Evolutionary conservation across 2,113 vertebrate species (phyloP), one percentile per base, ranked within the genome.

Genomic region (Amphilophus citrinellus): DNA sequence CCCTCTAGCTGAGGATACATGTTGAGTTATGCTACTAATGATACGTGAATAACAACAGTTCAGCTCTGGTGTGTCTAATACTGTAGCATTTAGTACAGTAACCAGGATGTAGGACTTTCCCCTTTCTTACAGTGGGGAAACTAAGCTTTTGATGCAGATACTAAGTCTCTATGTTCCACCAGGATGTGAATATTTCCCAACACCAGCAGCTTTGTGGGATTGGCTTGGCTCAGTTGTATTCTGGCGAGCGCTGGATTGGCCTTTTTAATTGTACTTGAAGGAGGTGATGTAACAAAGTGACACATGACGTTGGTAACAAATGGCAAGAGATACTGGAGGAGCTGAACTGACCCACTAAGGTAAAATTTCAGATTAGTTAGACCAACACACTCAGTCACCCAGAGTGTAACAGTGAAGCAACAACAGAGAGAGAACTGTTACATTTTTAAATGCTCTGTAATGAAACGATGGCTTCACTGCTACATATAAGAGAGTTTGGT

Each of bases 151-250:
- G 47, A 77, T 66, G 66, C 71, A 4, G 27, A 77, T 80, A 85
- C 84, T 78, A 76, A 60, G 65, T 79, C 77, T 76, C 53, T 85
- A 79, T 82, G 88, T 80, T 30, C 27, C 66, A 80, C 50, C 47
- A 10, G 79, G 84, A 66, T 56, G 62, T 62, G 85, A 83, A 62
- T 76, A 89, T 92, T 92, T 92, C 89, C 65, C 80, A 93, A 93
- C 83, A 88, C 76, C 59, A 61, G 63, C 80, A 79, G 84, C 90
- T 85, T 89, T 91, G 80, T 88, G 84, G 90, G 84, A 88, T 86
- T 68, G 89, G 84, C 88, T 81, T 63, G 86, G 87, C 83, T 89
- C 80, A 61, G 84, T 53, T 77, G 82, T 76, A 79, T 84, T 79
- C 83, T 85, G 71, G 56, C 14, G 59, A 83, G 79, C 35, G 62